These are phyloP conservation scores for Drosophila trichaetosa DNA, from an alignment of 2,888 invertebrate genomes.

Conservation along the genomic window DNA sequence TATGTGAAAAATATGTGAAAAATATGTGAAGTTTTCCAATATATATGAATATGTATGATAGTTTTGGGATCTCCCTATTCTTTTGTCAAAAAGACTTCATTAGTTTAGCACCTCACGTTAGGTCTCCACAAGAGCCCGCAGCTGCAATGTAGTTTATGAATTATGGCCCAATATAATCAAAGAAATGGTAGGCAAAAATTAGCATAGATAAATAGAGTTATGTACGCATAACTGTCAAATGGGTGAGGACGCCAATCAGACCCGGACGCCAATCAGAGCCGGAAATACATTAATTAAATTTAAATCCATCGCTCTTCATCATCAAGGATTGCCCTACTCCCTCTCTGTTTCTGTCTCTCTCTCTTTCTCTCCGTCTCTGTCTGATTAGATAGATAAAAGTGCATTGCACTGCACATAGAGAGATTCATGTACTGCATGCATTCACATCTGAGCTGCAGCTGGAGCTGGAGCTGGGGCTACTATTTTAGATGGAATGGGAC, in stretches of 20 bases:
- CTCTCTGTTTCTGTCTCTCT: background rate
- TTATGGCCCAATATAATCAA: constrained; percentile 37
- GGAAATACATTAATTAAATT: constrained; percentile 67
- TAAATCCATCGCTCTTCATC: constrained; percentile 60
- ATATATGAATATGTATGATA: background rate
- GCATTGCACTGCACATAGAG: constrained; percentile 62
- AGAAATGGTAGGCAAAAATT: constrained; percentile 32
- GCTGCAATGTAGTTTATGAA: constrained; percentile 9
- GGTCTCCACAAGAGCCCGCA: background rate
- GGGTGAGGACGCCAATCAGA: constrained; percentile 36
- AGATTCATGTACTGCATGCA: constrained; percentile 39
- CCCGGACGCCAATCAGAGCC: constrained; percentile 34
- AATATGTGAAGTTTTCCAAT: background rate
- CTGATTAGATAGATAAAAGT: constrained; percentile 77
- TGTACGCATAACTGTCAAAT: constrained; percentile 32
- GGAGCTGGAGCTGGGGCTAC: constrained; percentile 1
- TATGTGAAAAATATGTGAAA: accelerated
- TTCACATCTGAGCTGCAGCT: constrained; percentile 23
- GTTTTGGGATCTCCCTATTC: background rate
- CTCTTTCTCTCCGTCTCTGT: background rate
- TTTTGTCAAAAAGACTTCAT: background rate
- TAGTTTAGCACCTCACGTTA: too few species aligned
- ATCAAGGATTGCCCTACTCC: constrained; percentile 4
- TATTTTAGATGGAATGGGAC: constrained; percentile 9
- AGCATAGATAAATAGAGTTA: constrained; percentile 45